These are phyloP conservation scores for Perdita meconis DNA, from an alignment of 2,888 invertebrate species.

Conservation along the genomic window DNA sequence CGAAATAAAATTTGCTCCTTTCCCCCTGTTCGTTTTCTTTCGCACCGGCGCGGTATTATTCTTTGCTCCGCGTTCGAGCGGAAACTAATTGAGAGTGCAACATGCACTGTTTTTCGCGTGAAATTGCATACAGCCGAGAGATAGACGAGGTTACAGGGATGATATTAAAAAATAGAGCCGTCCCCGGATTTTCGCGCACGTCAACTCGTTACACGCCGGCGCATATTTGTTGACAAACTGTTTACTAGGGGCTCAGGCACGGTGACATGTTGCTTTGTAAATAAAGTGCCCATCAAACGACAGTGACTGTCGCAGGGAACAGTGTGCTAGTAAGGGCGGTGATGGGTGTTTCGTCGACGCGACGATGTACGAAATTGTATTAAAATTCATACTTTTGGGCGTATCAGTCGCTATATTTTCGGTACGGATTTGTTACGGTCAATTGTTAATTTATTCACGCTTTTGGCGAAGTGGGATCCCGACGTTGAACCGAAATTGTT, in stretches of 20 bases:
- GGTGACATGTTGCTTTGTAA: constrained; percentile 17
- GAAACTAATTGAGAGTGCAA: constrained; percentile 43
- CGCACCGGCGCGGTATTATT: background rate
- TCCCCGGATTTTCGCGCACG: constrained; percentile 2
- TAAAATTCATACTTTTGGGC: constrained; percentile 2
- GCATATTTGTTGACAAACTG: constrained; percentile 40
- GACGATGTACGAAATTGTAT: constrained; percentile 10
- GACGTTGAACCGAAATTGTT: no score
- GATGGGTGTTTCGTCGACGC: background rate
- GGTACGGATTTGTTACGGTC: no score
- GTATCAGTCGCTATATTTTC: background rate
- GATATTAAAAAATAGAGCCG: constrained; percentile 3
- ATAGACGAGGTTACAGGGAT: constrained; percentile 1
- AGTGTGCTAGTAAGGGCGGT: background rate
- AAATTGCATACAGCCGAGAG: constrained; percentile 31
- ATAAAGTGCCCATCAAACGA: constrained; percentile 39
- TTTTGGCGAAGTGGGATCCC: no score
- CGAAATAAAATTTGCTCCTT: constrained; percentile 20
- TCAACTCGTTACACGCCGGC: constrained; percentile 33
- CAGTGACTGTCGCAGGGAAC: background rate
- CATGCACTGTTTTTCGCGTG: constrained; percentile 12
- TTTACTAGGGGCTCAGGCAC: constrained; percentile 25
- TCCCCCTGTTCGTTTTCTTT: background rate
- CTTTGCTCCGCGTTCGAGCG: constrained; percentile 12
- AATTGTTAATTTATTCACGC: no score